These are phyloP conservation scores for Plemyria rubiginata DNA, from an alignment of 2,888 invertebrate genomes.

Conservation along the genomic window DNA sequence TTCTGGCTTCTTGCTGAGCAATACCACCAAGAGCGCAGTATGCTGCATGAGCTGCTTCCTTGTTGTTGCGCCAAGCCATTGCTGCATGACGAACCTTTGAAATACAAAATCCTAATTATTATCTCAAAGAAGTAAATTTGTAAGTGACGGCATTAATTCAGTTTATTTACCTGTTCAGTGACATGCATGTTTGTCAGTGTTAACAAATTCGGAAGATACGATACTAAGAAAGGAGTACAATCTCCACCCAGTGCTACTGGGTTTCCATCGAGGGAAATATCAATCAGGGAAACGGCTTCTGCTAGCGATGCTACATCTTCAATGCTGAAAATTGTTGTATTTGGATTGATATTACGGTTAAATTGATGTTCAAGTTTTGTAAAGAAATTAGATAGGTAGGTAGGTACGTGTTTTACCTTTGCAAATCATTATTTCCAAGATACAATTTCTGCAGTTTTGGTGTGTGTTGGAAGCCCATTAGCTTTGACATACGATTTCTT, in stretches of 20 bases:
- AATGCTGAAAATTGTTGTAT: constrained; percentile 82
- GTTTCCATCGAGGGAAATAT: constrained; percentile 94
- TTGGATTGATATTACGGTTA: background rate
- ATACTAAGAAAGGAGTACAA: constrained; percentile 92
- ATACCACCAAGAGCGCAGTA: constrained; percentile 86
- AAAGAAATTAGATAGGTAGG: background rate
- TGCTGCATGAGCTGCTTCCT: constrained; percentile 89
- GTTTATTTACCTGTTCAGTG: constrained; percentile 87
- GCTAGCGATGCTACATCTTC: constrained; percentile 94
- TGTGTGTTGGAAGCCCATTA: constrained; percentile 92
- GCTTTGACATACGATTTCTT: constrained; percentile 91
- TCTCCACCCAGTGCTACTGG: constrained; percentile 92
- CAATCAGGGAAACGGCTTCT: constrained; percentile 90
- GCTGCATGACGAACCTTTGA: constrained; percentile 88
- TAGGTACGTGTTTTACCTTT: constrained; percentile 68
- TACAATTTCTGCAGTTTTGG: constrained; percentile 91
- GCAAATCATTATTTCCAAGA: constrained; percentile 92
- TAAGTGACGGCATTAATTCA: background rate
- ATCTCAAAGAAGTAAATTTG: background rate
- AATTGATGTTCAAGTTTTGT: background rate
- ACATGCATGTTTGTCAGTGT: constrained; percentile 91
- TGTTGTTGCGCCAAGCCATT: constrained; percentile 91
- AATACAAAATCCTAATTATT: background rate
- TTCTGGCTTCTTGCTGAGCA: constrained; percentile 85
- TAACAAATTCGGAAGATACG: constrained; percentile 90